A percentile compares a stretch with the other conserved stretches of the same genome.
Conservation (phyloP, 2,797 vertebrate species). For the Bufotes viridis region DNA sequence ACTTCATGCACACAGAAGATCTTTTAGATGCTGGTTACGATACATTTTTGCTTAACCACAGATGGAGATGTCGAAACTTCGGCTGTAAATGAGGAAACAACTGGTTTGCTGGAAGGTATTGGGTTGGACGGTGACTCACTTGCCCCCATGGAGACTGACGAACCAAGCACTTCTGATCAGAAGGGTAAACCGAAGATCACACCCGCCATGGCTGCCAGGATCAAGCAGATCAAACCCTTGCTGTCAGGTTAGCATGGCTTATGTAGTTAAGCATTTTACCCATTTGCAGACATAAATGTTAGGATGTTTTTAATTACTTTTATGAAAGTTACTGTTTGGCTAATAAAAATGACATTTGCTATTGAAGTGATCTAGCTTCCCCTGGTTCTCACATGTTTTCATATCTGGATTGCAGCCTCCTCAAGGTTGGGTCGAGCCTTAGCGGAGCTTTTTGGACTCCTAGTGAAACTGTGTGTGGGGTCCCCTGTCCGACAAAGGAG, state of each 20-base stretch:
- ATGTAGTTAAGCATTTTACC: background rate
- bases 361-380: background rate
- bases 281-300: no score
- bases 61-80: slow-evolving; percentile 81
- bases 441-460: slow-evolving; percentile 91
- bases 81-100: slow-evolving; percentile 76
- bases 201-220: slow-evolving; percentile 96
- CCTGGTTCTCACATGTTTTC: background rate
- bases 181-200: slow-evolving; percentile 95
- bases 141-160: slow-evolving; percentile 96
- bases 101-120: slow-evolving; percentile 92
- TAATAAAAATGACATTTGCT: background rate
- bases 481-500: slow-evolving; percentile 94
- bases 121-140: slow-evolving; percentile 89
- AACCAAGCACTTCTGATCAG: slow-evolving; percentile 86
- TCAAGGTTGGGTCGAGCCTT: slow-evolving; percentile 91
- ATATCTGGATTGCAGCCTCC: slow-evolving; percentile 79
- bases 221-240: slow-evolving; percentile 96
- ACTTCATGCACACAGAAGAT: background rate
- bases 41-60: slow-evolving; percentile 52
- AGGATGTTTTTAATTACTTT: no score
- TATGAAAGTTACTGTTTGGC: no score
- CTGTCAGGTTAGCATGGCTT: slow-evolving; percentile 81
- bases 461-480: slow-evolving; percentile 94
- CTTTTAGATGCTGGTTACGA: background rate